Evolutionary conservation across 2,113 vertebrate genomes (phyloP), one percentile per base, ranked within the genome.

Genomic region (Dipodomys stephensi): DNA sequence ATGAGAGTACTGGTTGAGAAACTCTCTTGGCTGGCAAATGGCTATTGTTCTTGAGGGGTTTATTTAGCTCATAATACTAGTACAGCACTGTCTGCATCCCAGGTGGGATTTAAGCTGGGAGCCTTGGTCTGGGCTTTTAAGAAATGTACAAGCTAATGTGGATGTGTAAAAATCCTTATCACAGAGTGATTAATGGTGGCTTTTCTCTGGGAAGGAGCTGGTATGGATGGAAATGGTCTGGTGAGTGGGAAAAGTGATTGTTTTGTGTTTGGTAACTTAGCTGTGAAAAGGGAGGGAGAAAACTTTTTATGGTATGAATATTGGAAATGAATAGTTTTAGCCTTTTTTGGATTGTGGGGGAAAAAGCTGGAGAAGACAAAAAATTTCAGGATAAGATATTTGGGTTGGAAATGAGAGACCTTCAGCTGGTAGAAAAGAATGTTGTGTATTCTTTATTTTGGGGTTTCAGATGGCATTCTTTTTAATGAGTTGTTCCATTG

Each of bases 1-100:
- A 76, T 71, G 79, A 84, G 88, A 91, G 44, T 65, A n/a, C 57
- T 88, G 39, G 20, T 74, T 87, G 71, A 90, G 67, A 86, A 83
- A 49, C 85, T 35, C 25, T 32, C 9, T 0, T 69, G 16, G 5
- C 4, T 53, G 2, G 72, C 67, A 72, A 6, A 25, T 85, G 44
- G 80, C 65, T 80, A 8, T 46, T 74, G 18, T 81, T 88, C 35
- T 44, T 2, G 20, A 74, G 74, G 82, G 68, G 18, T 12, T 74
- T 69, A 18, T 72, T 32, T 72, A 92, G 60, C 32, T 13, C 28
- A 49, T 9, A 32, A 9, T 83, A 8, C 2, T 6, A 46, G 2
- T 25, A 0, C 2, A 7, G 64, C 18, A 3, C 12, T 72, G 16
- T 78, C 19, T 22, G 62, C 6, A 0, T 77, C 12, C 22, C 35